A percentile compares a stretch with the other conserved stretches of the same genome.
phyloP scores from a whole-genome alignment of 2,888 invertebrate species.

The Lepidocyrtoides sp. region DNA sequence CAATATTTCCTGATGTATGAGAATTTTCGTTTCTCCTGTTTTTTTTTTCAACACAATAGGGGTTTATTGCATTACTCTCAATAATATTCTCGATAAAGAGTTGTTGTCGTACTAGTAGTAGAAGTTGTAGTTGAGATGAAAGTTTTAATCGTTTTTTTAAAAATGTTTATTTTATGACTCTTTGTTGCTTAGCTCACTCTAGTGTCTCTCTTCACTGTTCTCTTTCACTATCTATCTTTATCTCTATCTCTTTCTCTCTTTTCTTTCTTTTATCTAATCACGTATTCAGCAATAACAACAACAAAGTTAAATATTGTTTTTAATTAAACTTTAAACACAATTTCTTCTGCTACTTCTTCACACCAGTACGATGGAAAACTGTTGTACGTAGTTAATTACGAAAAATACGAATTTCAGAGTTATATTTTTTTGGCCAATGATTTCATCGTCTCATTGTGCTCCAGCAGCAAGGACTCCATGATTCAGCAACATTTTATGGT shows the following conservation, averaged over 20 bases:
- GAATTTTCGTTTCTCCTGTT: no score
- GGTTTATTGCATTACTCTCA: no score
- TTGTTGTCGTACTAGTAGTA: no score
- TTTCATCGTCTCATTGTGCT: neutral
- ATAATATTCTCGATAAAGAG: no score
- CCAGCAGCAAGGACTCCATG: neutral
- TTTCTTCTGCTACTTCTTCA: neutral
- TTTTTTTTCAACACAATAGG: no score
- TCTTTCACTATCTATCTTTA: no score
- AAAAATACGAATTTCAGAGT: no score
- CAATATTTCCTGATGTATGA: no score
- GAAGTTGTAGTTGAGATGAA: no score
- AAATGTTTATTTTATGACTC: no score
- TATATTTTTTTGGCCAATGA: neutral
- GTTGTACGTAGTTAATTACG: neutral
- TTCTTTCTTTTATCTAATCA: neutral
- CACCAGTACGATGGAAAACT: neutral
- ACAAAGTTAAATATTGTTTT: neutral
- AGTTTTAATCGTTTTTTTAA: no score
- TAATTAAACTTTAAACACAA: neutral
- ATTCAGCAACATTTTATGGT: slow-evolving; percentile 57
- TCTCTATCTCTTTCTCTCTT: neutral
- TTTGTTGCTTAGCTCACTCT: no score
- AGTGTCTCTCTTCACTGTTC: neutral
- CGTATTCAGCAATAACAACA: neutral